Conservation (phyloP, 2,888 invertebrate species). For the Spisula solida region DNA sequence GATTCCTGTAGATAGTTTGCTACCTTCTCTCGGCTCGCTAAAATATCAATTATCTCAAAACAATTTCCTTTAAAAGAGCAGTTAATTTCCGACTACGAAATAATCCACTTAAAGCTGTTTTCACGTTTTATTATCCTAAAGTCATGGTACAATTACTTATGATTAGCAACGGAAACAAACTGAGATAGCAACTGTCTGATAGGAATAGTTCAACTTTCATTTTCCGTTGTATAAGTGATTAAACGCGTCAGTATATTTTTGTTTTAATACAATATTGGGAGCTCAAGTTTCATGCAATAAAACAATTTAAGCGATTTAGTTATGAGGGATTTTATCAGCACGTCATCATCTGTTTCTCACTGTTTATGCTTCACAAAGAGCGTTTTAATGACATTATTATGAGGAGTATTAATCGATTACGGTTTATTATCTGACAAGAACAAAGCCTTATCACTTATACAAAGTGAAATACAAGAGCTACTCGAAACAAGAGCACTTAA, state of each 20-base stretch:
- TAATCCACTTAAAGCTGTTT: conserved; percentile 10
- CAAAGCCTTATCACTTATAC: not conserved
- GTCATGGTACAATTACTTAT: not conserved
- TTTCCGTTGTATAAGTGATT: not conserved
- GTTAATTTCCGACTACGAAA: conserved; percentile 17
- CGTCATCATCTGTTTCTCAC: not conserved
- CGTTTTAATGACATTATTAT: not conserved
- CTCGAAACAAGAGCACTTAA: not conserved
- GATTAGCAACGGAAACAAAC: not conserved
- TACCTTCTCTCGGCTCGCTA: not conserved
- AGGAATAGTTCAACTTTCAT: not conserved
- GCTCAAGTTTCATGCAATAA: not conserved
- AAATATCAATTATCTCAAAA: not conserved
- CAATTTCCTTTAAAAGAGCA: conserved; percentile 9
- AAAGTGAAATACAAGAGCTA: not conserved
- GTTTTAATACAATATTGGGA: not conserved
- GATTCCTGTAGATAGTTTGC: not conserved
- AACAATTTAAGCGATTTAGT: not conserved
- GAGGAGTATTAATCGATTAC: not conserved
- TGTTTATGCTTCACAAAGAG: not conserved
- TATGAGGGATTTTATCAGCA: not conserved
- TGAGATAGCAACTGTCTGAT: not conserved
- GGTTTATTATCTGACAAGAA: not conserved
- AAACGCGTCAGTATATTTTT: not conserved
- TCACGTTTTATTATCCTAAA: not conserved